phyloP scores from a whole-genome alignment of 1,140 invertebrate species.

The Cotesia glomerata region DNA sequence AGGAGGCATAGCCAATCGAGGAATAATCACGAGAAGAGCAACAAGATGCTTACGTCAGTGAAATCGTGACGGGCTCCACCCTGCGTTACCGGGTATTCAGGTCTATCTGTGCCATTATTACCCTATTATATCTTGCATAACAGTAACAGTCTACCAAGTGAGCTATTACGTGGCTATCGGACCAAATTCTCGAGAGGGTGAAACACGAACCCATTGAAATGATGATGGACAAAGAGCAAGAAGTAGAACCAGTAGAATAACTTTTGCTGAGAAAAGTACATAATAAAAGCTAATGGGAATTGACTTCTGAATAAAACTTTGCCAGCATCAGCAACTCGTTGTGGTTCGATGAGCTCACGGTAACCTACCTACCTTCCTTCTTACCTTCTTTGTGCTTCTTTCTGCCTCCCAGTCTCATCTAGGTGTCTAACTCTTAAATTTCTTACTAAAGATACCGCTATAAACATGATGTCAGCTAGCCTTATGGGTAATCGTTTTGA shows the following conservation, averaged over 20 bases:
- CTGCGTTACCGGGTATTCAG: slow-evolving; percentile 43
- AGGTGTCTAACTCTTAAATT: slow-evolving; percentile 2
- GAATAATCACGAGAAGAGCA: slow-evolving; percentile 31
- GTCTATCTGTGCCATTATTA: slow-evolving; percentile 53
- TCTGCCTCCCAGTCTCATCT: background rate
- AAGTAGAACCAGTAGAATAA: background rate
- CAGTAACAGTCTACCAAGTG: slow-evolving; percentile 51
- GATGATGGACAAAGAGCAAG: background rate
- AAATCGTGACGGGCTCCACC: slow-evolving; percentile 59
- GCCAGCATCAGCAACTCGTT: background rate
- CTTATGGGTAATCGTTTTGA: background rate
- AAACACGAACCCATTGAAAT: background rate
- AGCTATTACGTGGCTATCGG: background rate
- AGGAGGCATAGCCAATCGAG: background rate
- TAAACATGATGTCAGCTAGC: background rate
- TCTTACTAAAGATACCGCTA: background rate
- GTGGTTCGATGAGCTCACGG: background rate
- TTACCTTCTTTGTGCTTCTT: too few species aligned
- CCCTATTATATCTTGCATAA: slow-evolving; percentile 61
- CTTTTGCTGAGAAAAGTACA: too few species aligned
- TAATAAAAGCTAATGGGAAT: too few species aligned
- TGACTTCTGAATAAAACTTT: background rate
- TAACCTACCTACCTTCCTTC: background rate
- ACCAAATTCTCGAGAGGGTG: background rate
- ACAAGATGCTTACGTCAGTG: slow-evolving; percentile 59